phyloP scores from a whole-genome alignment of 1,140 invertebrate genomes.

The Planococcus citri region DNA sequence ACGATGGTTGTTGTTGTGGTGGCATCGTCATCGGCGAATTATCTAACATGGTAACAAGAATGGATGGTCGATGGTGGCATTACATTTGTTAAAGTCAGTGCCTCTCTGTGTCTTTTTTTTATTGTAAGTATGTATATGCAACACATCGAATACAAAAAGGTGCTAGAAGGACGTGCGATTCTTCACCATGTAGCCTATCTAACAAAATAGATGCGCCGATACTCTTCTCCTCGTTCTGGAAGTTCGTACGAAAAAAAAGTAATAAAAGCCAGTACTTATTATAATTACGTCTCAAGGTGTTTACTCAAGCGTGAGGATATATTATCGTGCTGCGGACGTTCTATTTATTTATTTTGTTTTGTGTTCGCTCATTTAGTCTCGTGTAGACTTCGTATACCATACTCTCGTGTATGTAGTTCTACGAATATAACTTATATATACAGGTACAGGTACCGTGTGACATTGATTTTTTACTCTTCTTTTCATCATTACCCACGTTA shows the following conservation, averaged over 20 bases:
- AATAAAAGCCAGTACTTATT: constrained; percentile 2
- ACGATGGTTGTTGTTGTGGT: too few relatives aligned
- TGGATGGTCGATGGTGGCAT: too few relatives aligned
- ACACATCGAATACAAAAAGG: not conserved
- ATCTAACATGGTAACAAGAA: too few relatives aligned
- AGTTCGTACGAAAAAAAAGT: not conserved
- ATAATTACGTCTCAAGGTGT: constrained; percentile 6
- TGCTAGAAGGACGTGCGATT: not conserved
- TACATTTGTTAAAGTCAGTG: too few relatives aligned
- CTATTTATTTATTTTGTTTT: not conserved
- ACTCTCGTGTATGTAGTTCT: too few relatives aligned
- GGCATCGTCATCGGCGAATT: too few relatives aligned
- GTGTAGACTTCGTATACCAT: not conserved
- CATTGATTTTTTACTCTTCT: not conserved
- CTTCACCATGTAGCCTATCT: not conserved
- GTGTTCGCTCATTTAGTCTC: not conserved
- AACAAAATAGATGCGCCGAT: too few relatives aligned
- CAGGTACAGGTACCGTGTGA: not conserved
- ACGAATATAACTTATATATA: too few relatives aligned
- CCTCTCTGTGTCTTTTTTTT: too few relatives aligned
- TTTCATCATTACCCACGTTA: too few relatives aligned
- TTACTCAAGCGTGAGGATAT: constrained; percentile 6
- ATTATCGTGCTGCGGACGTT: not conserved
- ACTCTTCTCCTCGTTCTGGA: too few relatives aligned
- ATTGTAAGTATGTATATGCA: not conserved